Evolutionary conservation across 2,888 invertebrate species (phyloP).

Genomic region (Platynereis dumerilii): DNA sequence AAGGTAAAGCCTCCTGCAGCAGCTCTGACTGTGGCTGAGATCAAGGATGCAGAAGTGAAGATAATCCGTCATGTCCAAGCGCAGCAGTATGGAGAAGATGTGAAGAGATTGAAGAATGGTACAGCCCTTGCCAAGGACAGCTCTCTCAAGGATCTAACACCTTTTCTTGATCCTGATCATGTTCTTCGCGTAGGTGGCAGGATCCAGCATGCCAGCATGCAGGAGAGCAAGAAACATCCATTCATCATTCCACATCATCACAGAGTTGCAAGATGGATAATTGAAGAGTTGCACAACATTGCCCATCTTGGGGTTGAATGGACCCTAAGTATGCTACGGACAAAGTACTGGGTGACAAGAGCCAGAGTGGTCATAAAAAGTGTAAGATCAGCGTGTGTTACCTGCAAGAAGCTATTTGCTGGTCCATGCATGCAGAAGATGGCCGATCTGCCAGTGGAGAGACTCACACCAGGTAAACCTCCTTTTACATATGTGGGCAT

Average conservation of each 20-base stretch:
- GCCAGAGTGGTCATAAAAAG: slow-evolving; percentile 9
- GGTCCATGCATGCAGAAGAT: slow-evolving; percentile 24
- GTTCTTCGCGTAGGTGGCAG: slow-evolving; percentile 30
- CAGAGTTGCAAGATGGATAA: too few relatives aligned
- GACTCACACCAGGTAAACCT: slow-evolving; percentile 35
- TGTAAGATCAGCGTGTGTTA: slow-evolving; percentile 22
- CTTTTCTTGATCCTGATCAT: slow-evolving; percentile 29
- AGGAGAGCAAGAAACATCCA: slow-evolving; percentile 22
- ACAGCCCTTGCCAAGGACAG: too few relatives aligned
- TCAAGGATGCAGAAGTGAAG: slow-evolving; percentile 5
- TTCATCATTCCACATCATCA: slow-evolving; percentile 22
- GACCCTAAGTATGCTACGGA: slow-evolving; percentile 35
- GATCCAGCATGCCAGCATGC: slow-evolving; percentile 8
- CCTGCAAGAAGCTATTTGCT: slow-evolving; percentile 21
- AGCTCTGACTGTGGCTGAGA: too few relatives aligned
- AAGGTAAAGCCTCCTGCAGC: too few relatives aligned
- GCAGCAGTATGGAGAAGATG: slow-evolving; percentile 12
- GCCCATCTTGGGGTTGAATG: slow-evolving; percentile 40
- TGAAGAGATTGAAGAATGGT: background rate
- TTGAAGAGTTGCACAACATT: too few relatives aligned
- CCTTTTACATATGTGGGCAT: slow-evolving; percentile 42
- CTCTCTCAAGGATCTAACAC: too few relatives aligned
- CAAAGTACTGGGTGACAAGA: slow-evolving; percentile 27
- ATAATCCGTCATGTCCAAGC: slow-evolving; percentile 14
- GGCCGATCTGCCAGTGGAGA: slow-evolving; percentile 39